These are phyloP conservation scores for Ramphastos sulfuratus DNA, from an alignment of 2,113 vertebrate genomes.

Conservation along the genomic window DNA sequence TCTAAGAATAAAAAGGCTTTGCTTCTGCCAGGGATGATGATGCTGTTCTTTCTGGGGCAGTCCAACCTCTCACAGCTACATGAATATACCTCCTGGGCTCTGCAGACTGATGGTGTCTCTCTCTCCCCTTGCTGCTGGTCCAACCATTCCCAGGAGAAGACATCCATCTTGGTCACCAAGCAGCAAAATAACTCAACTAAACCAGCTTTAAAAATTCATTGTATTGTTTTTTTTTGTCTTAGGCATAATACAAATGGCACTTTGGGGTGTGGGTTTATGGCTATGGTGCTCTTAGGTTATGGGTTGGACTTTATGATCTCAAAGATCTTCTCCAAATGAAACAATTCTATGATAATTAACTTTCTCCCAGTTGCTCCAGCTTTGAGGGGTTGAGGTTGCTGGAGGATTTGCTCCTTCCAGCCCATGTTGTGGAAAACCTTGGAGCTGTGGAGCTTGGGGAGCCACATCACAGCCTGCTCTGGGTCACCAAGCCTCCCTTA, in stretches of 20 bases:
- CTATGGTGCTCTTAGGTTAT: too few species aligned
- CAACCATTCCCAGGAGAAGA: neutral
- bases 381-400: neutral
- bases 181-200: neutral
- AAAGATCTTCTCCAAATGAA: too few species aligned
- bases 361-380: neutral
- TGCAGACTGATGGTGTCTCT: neutral
- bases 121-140: neutral
- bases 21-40: neutral
- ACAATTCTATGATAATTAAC: too few species aligned
- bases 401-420: neutral
- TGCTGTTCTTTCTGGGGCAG: neutral
- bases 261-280: too few species aligned
- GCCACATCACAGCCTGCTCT: neutral
- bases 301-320: too few species aligned
- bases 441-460: rapidly evolving
- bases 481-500: neutral
- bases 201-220: neutral
- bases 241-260: rapidly evolving
- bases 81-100: neutral
- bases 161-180: neutral
- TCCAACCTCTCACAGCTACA: neutral
- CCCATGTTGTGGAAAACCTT: rapidly evolving
- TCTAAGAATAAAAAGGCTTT: neutral
- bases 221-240: neutral